phyloP scores from a whole-genome alignment of 2,797 vertebrate species.

The Gephyroberyx darwinii region DNA sequence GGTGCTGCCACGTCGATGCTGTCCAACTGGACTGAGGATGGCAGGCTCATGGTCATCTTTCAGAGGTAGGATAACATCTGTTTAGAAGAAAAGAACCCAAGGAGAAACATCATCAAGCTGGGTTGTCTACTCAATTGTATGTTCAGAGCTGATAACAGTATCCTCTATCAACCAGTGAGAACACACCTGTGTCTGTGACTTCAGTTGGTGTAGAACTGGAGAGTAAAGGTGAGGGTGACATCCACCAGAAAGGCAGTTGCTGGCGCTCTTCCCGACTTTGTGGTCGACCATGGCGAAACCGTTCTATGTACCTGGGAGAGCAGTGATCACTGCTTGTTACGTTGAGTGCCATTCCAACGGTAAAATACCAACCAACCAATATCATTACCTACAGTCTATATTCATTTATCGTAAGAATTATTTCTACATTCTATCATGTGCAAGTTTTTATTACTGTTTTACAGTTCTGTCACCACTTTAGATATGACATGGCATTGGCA shows the following conservation, averaged over 20 bases:
- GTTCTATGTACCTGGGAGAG: constrained; percentile 84
- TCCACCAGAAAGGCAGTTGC: constrained; percentile 86
- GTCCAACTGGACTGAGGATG: constrained; percentile 38
- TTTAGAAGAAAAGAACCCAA: constrained; percentile 6
- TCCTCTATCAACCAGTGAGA: background rate
- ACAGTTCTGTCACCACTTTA: background rate
- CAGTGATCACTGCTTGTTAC: constrained; percentile 4
- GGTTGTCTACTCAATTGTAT: background rate
- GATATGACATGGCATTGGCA: background rate
- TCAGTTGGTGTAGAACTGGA: constrained; percentile 68
- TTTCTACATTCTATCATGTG: background rate
- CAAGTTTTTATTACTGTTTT: background rate
- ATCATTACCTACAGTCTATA: background rate
- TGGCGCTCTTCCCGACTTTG: constrained; percentile 84
- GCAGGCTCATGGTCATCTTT: constrained; percentile 35
- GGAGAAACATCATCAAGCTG: background rate
- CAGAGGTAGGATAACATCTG: constrained; percentile 33
- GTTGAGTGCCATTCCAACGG: background rate
- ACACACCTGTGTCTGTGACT: constrained; percentile 48
- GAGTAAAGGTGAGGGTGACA: constrained; percentile 68
- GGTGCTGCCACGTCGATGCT: constrained; percentile 33
- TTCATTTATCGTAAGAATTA: background rate
- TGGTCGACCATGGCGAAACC: constrained; percentile 86
- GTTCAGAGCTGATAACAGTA: background rate
- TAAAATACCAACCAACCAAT: background rate